phyloP scores from a whole-genome alignment of 2,797 vertebrate genomes.

The Ispidina lecontei region DNA sequence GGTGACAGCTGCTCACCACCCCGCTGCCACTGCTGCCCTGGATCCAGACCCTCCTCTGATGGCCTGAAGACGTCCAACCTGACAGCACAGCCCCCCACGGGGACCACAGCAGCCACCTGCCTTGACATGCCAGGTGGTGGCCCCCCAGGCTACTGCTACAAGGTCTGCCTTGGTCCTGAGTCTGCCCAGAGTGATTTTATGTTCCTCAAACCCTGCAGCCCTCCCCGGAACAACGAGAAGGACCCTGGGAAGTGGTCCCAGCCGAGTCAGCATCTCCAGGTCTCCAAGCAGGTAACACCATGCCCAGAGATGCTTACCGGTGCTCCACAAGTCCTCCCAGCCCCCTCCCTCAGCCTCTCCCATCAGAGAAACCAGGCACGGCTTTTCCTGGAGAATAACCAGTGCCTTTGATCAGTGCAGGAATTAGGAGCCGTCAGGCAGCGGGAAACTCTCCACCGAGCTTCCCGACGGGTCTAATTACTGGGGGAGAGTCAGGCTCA shows the following conservation, averaged over 20 bases:
- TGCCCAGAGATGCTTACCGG: rapidly evolving
- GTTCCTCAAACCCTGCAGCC: constrained; percentile 91
- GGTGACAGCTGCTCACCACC: constrained; percentile 80
- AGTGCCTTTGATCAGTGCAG: constrained; percentile 22
- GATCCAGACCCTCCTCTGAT: constrained; percentile 81
- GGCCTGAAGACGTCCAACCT: constrained; percentile 88
- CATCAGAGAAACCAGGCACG: background rate
- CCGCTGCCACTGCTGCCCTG: constrained; percentile 83
- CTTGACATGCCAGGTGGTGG: constrained; percentile 81
- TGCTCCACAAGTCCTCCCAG: background rate
- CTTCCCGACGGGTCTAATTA: background rate
- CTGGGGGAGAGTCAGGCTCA: background rate
- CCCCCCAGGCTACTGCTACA: constrained; percentile 90
- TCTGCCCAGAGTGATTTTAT: constrained; percentile 95
- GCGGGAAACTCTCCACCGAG: background rate
- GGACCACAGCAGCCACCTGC: constrained; percentile 83
- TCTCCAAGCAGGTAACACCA: constrained; percentile 83
- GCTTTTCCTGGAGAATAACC: background rate
- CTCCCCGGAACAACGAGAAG: constrained; percentile 87
- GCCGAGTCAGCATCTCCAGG: constrained; percentile 81
- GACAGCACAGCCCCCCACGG: constrained; percentile 82
- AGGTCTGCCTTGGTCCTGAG: constrained; percentile 90
- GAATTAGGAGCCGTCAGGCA: constrained; percentile 9
- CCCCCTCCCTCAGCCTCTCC: background rate
- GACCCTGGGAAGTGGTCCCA: constrained; percentile 75